Conservation (phyloP, 37 sponge, comb jelly and placozoan genomes). For the Geodia barretti region DNA sequence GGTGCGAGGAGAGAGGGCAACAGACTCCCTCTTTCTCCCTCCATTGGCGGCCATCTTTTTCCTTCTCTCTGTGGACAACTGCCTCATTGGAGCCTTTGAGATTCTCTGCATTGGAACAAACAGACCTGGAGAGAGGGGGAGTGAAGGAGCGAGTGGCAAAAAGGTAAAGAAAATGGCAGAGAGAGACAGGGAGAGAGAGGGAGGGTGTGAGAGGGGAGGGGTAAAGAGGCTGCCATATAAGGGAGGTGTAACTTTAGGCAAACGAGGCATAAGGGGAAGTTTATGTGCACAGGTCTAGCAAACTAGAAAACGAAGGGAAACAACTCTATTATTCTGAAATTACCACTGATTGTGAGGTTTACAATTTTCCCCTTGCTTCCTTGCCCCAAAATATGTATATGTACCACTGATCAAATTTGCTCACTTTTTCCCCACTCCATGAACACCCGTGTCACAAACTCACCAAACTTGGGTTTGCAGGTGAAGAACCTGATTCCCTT, state of each 20-base stretch:
- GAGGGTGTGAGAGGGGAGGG: neutral
- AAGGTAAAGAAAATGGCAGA: too few relatives aligned
- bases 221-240: neutral
- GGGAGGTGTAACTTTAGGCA: neutral
- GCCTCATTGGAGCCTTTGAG: conserved; percentile 22
- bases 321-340: too few relatives aligned
- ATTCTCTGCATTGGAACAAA: conserved; percentile 69
- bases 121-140: conserved; percentile 38
- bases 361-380: too few relatives aligned
- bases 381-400: too few relatives aligned
- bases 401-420: neutral
- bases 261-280: neutral
- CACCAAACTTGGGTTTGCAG: conserved; percentile 83
- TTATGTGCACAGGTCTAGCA: too few relatives aligned
- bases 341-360: too few relatives aligned
- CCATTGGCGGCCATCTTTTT: conserved; percentile 9
- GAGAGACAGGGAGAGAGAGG: neutral
- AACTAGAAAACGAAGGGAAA: too few relatives aligned
- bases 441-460: neutral
- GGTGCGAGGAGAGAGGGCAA: conserved; percentile 26
- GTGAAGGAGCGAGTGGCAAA: too few relatives aligned
- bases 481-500: conserved; percentile 93
- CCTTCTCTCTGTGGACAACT: neutral
- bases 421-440: neutral
- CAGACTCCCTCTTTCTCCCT: conserved; percentile 32